These are phyloP conservation scores for Bicyclus anynana DNA, from an alignment of 1,140 invertebrate species.

Conservation along the genomic window DNA sequence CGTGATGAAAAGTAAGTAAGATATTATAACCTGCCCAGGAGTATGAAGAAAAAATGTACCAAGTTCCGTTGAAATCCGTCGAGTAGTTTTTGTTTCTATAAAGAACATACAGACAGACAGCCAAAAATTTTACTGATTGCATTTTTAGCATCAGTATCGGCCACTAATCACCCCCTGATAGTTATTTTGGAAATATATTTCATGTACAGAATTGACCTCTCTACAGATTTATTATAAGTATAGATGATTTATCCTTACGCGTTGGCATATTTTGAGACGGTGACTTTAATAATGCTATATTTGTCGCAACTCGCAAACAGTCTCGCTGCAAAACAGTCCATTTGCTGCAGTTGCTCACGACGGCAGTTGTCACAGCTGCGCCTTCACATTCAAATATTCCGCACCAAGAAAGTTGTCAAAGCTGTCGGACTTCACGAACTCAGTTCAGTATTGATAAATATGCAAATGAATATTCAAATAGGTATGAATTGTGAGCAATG, in stretches of 20 bases:
- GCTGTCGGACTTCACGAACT: slow-evolving; percentile 6
- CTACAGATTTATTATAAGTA: background rate
- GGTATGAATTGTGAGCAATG: background rate
- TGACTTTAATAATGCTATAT: slow-evolving; percentile 20
- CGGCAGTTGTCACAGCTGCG: slow-evolving; percentile 27
- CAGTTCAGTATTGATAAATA: slow-evolving; percentile 10
- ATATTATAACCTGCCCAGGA: no score
- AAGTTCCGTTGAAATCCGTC: no score
- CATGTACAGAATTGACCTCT: no score
- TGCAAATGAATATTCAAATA: slow-evolving; percentile 1
- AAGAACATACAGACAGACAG: no score
- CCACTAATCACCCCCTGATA: no score
- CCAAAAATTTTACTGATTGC: no score
- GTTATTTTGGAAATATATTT: no score
- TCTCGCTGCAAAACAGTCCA: slow-evolving; percentile 15
- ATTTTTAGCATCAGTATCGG: no score
- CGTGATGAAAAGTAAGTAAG: no score
- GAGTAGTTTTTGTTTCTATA: no score
- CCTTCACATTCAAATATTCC: slow-evolving; percentile 22
- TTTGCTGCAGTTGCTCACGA: slow-evolving; percentile 21
- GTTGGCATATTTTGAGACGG: slow-evolving; percentile 14
- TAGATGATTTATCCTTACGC: background rate
- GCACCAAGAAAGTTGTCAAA: slow-evolving; percentile 21
- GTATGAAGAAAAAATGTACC: no score
- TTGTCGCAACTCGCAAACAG: slow-evolving; percentile 20